Evolutionary conservation across 2,888 invertebrate species (phyloP).

Genomic region (Euplexia lucipara): DNA sequence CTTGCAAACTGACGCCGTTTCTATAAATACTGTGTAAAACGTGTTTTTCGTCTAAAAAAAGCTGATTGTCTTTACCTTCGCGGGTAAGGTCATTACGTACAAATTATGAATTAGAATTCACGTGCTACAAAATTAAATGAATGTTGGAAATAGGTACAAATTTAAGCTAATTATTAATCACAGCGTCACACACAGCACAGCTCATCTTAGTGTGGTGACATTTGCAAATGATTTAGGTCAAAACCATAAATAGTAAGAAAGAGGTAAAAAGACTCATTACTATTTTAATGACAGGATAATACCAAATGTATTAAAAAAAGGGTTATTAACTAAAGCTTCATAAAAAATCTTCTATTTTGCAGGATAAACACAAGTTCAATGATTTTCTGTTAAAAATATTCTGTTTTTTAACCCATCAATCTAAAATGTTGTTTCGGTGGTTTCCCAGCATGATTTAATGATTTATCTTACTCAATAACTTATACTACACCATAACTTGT

Average conservation of each 20-base stretch:
- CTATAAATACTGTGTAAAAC: constrained; percentile 62
- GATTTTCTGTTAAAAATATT: not conserved
- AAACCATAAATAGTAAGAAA: not conserved
- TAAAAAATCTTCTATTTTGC: not conserved
- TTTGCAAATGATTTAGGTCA: not conserved
- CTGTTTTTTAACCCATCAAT: not conserved
- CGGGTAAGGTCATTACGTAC: constrained; percentile 56
- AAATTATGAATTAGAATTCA: constrained; percentile 47
- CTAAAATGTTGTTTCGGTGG: not conserved
- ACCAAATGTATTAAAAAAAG: not conserved
- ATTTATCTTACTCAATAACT: not conserved
- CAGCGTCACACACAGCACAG: not conserved
- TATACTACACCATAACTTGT: too few relatives aligned
- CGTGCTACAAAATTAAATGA: constrained; percentile 31
- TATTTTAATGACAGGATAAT: not conserved
- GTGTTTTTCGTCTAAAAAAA: constrained; percentile 60
- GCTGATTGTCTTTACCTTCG: constrained; percentile 60
- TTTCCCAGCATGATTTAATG: not conserved
- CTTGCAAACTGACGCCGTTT: constrained; percentile 57
- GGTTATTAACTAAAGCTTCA: not conserved
- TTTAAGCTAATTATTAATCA: constrained; percentile 7
- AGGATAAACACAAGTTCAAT: too few relatives aligned
- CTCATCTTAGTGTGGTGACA: constrained; percentile 1
- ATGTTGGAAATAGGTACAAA: not conserved
- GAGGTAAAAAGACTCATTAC: not conserved